Evolutionary conservation across 2,113 vertebrate species (phyloP).

Genomic region (Dromas ardeola): DNA sequence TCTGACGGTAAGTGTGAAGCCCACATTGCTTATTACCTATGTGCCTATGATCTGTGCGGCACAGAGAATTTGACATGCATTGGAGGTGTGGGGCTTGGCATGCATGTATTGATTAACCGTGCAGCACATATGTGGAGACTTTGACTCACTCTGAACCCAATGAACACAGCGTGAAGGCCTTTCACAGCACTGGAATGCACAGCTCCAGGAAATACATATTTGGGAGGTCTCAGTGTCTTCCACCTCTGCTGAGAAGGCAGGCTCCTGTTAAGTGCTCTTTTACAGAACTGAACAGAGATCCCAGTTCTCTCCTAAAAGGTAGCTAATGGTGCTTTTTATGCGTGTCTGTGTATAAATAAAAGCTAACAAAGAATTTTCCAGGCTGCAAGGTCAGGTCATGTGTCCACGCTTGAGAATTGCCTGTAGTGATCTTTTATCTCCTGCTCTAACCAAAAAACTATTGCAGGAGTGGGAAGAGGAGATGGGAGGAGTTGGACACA

Average conservation of each 20-base stretch:
- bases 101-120: too few relatives aligned
- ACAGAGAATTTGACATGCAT: neutral
- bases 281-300: neutral
- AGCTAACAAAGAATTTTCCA: neutral
- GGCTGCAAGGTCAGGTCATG: neutral
- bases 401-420: neutral
- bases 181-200: neutral
- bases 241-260: neutral
- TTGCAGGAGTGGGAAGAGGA: accelerated
- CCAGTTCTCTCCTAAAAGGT: neutral
- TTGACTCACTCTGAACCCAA: neutral
- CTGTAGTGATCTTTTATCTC: neutral
- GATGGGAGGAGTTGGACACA: accelerated
- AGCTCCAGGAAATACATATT: neutral
- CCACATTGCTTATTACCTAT: neutral
- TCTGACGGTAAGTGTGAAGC: neutral
- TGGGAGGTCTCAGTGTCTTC: neutral
- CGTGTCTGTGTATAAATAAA: neutral
- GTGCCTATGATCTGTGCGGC: neutral
- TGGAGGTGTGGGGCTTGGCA: neutral
- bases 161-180: neutral
- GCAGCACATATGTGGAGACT: neutral
- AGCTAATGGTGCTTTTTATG: neutral
- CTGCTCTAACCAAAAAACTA: neutral
- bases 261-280: neutral